Conservation (phyloP, 1,140 invertebrate species). For the Temnothorax curvispinosus region DNA sequence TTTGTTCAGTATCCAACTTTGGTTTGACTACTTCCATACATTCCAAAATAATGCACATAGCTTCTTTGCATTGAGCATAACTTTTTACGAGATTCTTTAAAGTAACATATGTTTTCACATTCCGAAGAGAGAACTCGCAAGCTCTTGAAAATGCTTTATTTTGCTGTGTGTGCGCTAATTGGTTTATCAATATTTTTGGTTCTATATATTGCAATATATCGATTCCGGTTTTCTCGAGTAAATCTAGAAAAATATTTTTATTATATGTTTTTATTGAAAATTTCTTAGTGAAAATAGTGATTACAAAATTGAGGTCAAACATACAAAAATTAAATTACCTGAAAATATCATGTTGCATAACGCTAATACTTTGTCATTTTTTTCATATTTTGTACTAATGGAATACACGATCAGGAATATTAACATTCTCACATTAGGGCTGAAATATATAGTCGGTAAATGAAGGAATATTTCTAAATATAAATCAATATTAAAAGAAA, state of each 20-base stretch:
- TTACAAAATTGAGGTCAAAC: neutral
- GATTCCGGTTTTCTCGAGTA: conserved; percentile 67
- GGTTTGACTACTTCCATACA: conserved; percentile 67
- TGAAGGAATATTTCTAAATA: conserved; percentile 75
- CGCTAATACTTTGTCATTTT: conserved; percentile 56
- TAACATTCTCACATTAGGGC: conserved; percentile 68
- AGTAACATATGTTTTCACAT: conserved; percentile 55
- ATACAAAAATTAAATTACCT: conserved; percentile 67
- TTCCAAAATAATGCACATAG: conserved; percentile 65
- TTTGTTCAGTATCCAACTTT: conserved; percentile 71
- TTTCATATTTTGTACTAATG: conserved; percentile 71
- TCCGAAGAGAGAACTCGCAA: conserved; percentile 68
- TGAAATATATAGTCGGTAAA: conserved; percentile 73
- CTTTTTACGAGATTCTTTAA: conserved; percentile 68
- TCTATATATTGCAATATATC: conserved; percentile 73
- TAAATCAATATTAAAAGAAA: conserved; percentile 57
- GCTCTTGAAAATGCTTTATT: conserved; percentile 60
- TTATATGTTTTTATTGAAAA: neutral
- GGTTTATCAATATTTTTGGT: conserved; percentile 57
- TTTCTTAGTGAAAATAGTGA: neutral
- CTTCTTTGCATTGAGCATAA: conserved; percentile 38
- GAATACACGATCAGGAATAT: conserved; percentile 74
- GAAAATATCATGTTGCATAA: conserved; percentile 73
- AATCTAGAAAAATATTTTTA: conserved; percentile 61
- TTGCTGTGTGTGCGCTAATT: conserved; percentile 60